phyloP scores from a whole-genome alignment of 2,113 vertebrate species.

The Chamaea fasciata region DNA sequence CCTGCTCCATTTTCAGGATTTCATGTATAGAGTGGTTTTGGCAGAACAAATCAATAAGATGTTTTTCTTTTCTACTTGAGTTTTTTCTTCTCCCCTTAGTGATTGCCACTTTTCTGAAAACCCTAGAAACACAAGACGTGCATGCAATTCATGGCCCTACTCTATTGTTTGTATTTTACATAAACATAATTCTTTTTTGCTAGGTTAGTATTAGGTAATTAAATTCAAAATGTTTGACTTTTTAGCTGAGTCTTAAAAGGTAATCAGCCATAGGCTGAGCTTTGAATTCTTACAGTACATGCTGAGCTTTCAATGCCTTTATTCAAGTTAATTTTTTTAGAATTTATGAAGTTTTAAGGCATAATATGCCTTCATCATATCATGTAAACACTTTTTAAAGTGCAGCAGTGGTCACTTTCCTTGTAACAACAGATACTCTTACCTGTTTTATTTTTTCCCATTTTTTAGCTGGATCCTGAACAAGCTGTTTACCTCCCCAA shows the following conservation, averaged over 20 bases:
- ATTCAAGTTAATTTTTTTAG: background rate
- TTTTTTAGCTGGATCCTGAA: slow-evolving; percentile 40
- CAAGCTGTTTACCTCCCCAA: slow-evolving; percentile 69
- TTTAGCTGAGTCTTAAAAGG: background rate
- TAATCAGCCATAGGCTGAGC: background rate
- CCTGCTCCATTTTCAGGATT: background rate
- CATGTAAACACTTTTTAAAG: background rate
- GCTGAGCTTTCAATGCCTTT: background rate
- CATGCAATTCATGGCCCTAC: background rate
- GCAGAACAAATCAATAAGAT: slow-evolving; percentile 11
- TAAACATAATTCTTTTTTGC: background rate
- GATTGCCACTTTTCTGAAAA: background rate
- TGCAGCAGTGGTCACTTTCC: background rate
- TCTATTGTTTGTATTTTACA: background rate
- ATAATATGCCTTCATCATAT: background rate
- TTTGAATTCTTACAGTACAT: background rate
- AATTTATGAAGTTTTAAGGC: background rate
- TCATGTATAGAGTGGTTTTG: background rate
- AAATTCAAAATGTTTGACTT: background rate
- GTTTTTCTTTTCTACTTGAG: background rate
- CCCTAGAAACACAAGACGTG: background rate
- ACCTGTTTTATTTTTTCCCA: background rate
- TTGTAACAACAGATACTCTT: background rate
- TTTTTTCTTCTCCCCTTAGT: background rate
- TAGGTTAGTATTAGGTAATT: background rate